Percentiles rank a stretch among this genome's conserved stretches.
Evolutionary conservation across 2,888 invertebrate genomes (phyloP).

Genomic region (Drosophila longiperda): DNA sequence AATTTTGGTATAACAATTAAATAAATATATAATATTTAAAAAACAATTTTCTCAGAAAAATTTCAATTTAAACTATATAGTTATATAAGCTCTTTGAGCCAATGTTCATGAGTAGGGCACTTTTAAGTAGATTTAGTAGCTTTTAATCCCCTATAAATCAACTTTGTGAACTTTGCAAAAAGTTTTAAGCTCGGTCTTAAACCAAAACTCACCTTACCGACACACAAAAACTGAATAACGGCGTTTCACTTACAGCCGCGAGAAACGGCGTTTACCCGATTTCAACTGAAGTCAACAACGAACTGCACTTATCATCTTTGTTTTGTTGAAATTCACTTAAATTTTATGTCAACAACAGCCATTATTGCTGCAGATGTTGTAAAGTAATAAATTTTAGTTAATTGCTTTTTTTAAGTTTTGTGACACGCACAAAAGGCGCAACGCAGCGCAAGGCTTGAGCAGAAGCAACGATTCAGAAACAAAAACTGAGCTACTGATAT

Average conservation of each 20-base stretch:
- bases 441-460: constrained; percentile 3
- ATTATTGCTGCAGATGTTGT: constrained; percentile 21
- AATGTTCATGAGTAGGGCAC: constrained; percentile 5
- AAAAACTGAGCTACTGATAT: constrained; percentile 20
- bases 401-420: constrained; percentile 7
- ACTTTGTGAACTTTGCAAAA: constrained; percentile 41
- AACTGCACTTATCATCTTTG: constrained; percentile 36
- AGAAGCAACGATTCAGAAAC: neutral
- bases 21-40: neutral
- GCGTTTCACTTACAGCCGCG: constrained; percentile 8
- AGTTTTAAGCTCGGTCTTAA: constrained; percentile 18
- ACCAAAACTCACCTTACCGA: constrained; percentile 37
- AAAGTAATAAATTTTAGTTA: constrained; percentile 8
- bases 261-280: constrained; percentile 24
- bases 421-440: constrained; percentile 8
- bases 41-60: neutral
- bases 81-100: constrained; percentile 14
- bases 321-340: constrained; percentile 26
- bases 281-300: constrained; percentile 39
- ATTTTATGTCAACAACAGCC: constrained; percentile 30
- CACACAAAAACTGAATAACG: neutral
- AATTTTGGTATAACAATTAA: neutral
- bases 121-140: constrained; percentile 17
- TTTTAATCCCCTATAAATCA: constrained; percentile 35
- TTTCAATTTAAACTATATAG: constrained; percentile 1